A percentile compares a stretch with the other conserved stretches of the same genome.
These are phyloP conservation scores for Calyptomena viridis DNA, from an alignment of 2,113 vertebrate genomes.

Conservation along the genomic window DNA sequence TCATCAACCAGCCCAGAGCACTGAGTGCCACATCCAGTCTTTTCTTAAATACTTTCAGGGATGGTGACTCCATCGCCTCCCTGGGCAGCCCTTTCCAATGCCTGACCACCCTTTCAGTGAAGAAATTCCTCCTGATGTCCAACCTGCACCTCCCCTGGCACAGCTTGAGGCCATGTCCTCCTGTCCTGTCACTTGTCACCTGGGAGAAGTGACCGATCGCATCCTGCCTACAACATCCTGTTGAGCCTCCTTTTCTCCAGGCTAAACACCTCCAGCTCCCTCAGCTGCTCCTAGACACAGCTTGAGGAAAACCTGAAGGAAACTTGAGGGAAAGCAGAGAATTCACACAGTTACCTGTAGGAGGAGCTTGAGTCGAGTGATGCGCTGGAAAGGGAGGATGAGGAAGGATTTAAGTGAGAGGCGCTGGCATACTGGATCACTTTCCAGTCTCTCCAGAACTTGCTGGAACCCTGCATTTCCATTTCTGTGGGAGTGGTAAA, in stretches of 20 bases:
- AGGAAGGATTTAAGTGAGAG: slow-evolving; percentile 96
- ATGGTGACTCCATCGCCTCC: not conserved
- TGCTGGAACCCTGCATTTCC: slow-evolving; percentile 84
- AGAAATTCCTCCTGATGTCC: not conserved
- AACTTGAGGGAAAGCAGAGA: not conserved
- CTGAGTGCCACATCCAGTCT: not conserved
- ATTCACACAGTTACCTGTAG: slow-evolving; percentile 82
- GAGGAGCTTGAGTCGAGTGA: slow-evolving; percentile 92
- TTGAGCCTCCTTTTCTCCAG: not conserved
- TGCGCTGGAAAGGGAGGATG: slow-evolving; percentile 95
- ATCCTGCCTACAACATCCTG: not conserved
- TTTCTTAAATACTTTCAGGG: not conserved
- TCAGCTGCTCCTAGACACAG: not conserved
- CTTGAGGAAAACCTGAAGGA: not conserved
- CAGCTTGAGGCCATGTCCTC: not conserved
- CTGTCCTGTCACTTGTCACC: not conserved
- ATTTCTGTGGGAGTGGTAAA: slow-evolving; percentile 71
- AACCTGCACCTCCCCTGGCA: not conserved
- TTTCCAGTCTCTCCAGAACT: slow-evolving; percentile 87
- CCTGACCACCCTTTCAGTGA: not conserved
- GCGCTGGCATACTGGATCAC: slow-evolving; percentile 87
- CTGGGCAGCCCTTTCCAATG: not conserved
- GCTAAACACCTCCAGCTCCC: not conserved
- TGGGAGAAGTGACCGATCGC: accelerated
- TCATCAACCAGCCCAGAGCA: not conserved